Evolutionary conservation across 2,797 vertebrate species (phyloP).

Genomic region (Carcharodon carcharias): DNA sequence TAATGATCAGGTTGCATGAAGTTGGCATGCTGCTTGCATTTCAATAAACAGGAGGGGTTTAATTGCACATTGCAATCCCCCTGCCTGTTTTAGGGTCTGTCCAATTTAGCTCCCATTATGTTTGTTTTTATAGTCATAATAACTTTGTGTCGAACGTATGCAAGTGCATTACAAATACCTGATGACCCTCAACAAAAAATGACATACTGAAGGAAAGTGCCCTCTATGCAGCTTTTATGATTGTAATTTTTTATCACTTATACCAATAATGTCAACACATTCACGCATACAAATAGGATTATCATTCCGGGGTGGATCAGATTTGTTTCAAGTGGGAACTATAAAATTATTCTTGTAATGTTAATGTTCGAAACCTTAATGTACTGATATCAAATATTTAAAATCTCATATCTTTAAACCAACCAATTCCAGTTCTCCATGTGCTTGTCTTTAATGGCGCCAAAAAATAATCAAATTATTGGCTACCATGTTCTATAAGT

Average conservation of each 20-base stretch:
- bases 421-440: neutral
- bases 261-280: neutral
- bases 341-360: neutral
- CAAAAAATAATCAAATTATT: neutral
- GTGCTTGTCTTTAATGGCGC: neutral
- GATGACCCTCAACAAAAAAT: neutral
- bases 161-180: neutral
- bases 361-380: neutral
- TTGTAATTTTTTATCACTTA: neutral
- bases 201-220: neutral
- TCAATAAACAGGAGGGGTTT: neutral
- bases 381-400: neutral
- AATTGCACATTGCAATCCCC: neutral
- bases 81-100: neutral
- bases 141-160: neutral
- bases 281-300: neutral
- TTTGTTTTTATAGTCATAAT: neutral
- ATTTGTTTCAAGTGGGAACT: neutral
- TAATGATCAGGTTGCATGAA: neutral
- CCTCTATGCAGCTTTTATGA: neutral
- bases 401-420: neutral
- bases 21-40: neutral
- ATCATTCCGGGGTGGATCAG: neutral
- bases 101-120: neutral
- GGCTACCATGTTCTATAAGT: neutral